A percentile compares a stretch with the other conserved stretches of the same genome.
Evolutionary conservation across 1,140 invertebrate species (phyloP).

Genomic region (Saxidomus purpurata): DNA sequence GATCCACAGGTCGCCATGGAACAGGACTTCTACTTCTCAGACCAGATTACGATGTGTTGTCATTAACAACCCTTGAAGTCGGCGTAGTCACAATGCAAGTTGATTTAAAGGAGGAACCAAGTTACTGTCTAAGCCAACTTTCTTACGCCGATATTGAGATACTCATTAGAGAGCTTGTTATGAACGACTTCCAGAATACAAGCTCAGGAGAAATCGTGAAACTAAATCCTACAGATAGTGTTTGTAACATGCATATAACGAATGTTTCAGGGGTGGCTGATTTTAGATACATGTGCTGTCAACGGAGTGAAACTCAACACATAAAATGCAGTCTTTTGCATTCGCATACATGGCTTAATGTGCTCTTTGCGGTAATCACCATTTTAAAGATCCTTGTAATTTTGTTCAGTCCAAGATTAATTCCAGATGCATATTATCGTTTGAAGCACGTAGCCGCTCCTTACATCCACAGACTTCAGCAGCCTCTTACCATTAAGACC

Average conservation of each 20-base stretch:
- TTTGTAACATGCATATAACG: conserved; percentile 50
- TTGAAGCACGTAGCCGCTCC: not conserved
- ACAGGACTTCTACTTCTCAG: conserved; percentile 43
- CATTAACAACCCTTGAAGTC: conserved; percentile 31
- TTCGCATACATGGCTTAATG: conserved; percentile 21
- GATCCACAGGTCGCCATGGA: conserved; percentile 52
- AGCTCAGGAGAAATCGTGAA: conserved; percentile 7
- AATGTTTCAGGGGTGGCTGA: not conserved
- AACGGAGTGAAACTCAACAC: not conserved
- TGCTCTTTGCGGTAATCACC: conserved; percentile 16
- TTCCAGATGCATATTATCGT: conserved; percentile 25
- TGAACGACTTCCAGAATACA: conserved; percentile 58
- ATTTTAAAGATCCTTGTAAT: conserved; percentile 22
- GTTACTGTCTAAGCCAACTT: conserved; percentile 15
- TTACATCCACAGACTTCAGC: not conserved
- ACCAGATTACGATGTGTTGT: conserved; percentile 49
- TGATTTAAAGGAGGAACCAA: not conserved
- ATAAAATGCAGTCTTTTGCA: conserved; percentile 24
- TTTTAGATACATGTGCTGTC: conserved; percentile 46
- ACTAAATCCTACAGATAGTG: conserved; percentile 39
- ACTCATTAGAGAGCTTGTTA: conserved; percentile 35
- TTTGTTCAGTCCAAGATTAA: conserved; percentile 50
- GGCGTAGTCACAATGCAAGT: conserved; percentile 25
- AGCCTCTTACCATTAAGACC: not conserved
- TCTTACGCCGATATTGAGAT: conserved; percentile 24